Base-by-base conservation (phyloP, 2,888 invertebrate species). In the Mellilla xanthometata region DNA sequence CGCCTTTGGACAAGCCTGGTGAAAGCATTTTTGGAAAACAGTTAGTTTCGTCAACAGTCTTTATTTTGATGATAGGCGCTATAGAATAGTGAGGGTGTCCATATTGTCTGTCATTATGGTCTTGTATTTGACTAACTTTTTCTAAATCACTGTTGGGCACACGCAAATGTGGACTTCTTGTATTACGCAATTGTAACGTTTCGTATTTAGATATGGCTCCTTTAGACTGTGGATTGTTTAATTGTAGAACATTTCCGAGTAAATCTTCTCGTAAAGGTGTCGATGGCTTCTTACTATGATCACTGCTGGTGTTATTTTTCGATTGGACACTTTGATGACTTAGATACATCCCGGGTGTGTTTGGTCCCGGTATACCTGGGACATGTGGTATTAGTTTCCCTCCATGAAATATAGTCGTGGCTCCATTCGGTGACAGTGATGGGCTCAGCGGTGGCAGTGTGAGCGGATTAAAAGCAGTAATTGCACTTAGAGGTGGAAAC, bases 341-440 rank as follows among this genome's bases (percentile, higher is more conserved):
- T 34, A 76, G 64, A 56, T 71, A 90, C 29, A 89, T 69, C 12
- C 85, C 80, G 13, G 94, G 75, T 22, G 92, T 92, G 58, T 93
- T 93, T 2, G 96, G 96, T 6, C 96, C 96, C 0, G 96, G 96
- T 79, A 96, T 96, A 8, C 96, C 96, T 3, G 96, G 96, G 7
- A 96, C 96, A 74, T 95, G 94, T 0, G 96, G 94, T 66, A 96
- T 94, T n/a, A 94, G 82, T 74, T 95, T 95, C 12, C 94, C 95
- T 9, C 91, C 92, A 58, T 93, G 93, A 31, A 93, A 73, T 52
- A 93, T 93, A 15, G 91, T 92, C n/a, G 91, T 86, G 29, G 93
- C 90, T 7, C 92, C 92, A 53, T 92, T 91, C 27, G 93, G 86
- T 42, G 86, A 79, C 45, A 73, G 55, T 7, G 78, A 76, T 28